Percentiles rank a stretch among this genome's conserved stretches.
Evolutionary conservation across 2,888 invertebrate genomes (phyloP).

Genomic region (Pammene fasciana): DNA sequence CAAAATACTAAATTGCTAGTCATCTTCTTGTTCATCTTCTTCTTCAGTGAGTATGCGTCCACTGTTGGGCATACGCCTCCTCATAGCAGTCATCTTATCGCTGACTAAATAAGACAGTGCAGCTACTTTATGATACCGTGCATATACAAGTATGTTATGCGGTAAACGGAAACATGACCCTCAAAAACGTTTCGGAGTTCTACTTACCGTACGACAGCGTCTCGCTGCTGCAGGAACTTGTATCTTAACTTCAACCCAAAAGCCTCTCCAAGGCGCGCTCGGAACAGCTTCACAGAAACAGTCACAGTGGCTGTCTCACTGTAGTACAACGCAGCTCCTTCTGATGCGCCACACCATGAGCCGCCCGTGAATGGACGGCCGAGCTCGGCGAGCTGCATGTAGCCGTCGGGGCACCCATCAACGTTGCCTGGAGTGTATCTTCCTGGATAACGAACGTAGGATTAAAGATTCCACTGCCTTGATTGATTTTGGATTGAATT

Average conservation of each 20-base stretch:
- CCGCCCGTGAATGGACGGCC: slow-evolving; percentile 94
- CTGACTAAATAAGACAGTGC: too few relatives aligned
- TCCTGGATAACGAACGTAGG: slow-evolving; percentile 66
- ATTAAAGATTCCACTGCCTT: too few relatives aligned
- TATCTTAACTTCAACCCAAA: slow-evolving; percentile 92
- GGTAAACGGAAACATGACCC: too few relatives aligned
- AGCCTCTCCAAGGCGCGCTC: slow-evolving; percentile 87
- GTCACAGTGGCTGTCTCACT: slow-evolving; percentile 96
- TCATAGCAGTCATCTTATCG: too few relatives aligned
- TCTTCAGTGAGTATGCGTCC: too few relatives aligned
- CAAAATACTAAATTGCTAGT: too few relatives aligned
- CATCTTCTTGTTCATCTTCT: too few relatives aligned
- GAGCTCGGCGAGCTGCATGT: slow-evolving; percentile 93
- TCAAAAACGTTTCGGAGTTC: neutral
- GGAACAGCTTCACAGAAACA: slow-evolving; percentile 91
- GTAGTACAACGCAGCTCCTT: slow-evolving; percentile 92
- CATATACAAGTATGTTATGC: too few relatives aligned
- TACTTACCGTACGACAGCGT: slow-evolving; percentile 88
- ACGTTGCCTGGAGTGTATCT: slow-evolving; percentile 88
- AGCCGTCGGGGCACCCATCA: slow-evolving; percentile 94
- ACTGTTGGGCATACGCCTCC: too few relatives aligned
- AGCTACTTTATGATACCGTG: too few relatives aligned
- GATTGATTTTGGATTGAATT: too few relatives aligned
- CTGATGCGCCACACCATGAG: slow-evolving; percentile 94
- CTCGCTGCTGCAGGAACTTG: slow-evolving; percentile 91